Conservation (phyloP, 2,888 invertebrate genomes). For the Netelia virgata region DNA sequence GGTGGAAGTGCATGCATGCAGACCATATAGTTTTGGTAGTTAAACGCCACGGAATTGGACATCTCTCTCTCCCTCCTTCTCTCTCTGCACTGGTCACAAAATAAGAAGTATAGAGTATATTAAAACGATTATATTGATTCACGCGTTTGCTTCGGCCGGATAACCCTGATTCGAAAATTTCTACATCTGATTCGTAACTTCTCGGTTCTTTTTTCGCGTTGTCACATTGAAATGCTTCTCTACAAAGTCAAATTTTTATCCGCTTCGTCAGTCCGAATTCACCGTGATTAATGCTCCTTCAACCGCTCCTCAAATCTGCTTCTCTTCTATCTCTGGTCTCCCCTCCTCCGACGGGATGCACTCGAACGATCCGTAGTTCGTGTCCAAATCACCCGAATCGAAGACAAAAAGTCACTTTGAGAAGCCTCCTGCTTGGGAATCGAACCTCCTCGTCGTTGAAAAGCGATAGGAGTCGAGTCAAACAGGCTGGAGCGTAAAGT, state of each 20-base stretch:
- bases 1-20: no score
- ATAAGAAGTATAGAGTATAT: no score
- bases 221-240: not conserved
- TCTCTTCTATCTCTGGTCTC: slow-evolving; percentile 17
- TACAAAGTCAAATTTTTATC: slow-evolving; percentile 20
- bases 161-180: no score
- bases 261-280: slow-evolving; percentile 9
- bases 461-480: slow-evolving; percentile 14
- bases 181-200: no score
- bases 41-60: no score
- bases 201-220: no score
- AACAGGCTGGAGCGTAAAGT: slow-evolving; percentile 37
- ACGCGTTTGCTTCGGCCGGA: no score
- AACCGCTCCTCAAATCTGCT: slow-evolving; percentile 21
- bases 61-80: no score
- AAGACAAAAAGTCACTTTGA: slow-evolving; percentile 52
- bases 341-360: not conserved
- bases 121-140: no score
- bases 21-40: no score
- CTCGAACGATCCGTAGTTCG: slow-evolving; percentile 30
- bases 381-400: slow-evolving; percentile 37
- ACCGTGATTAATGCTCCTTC: slow-evolving; percentile 23
- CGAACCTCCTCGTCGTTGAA: slow-evolving; percentile 38
- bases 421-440: slow-evolving; percentile 34
- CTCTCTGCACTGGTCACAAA: no score